Evolutionary conservation across 1,140 invertebrate genomes (phyloP).

Genomic region (Eueides isabella): DNA sequence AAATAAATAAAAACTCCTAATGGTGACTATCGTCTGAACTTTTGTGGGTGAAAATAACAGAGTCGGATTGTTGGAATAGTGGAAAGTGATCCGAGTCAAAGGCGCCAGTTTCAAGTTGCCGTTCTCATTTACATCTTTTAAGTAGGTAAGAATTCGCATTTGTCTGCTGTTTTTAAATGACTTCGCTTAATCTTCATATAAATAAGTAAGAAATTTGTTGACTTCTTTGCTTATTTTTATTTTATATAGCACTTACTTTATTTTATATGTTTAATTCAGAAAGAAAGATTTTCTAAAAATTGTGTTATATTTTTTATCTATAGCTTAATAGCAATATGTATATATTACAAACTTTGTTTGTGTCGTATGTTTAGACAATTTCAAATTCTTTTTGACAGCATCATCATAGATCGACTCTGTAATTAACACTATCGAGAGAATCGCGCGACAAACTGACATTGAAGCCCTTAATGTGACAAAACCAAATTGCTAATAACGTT

Average conservation of each 20-base stretch:
- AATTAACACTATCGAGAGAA: slow-evolving; percentile 15
- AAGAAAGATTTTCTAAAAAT: too few species aligned
- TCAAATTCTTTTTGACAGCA: background rate
- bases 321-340: background rate
- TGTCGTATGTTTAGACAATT: background rate
- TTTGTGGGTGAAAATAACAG: slow-evolving; percentile 60
- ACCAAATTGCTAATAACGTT: slow-evolving; percentile 32
- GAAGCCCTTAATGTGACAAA: slow-evolving; percentile 39
- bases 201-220: background rate
- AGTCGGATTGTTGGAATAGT: slow-evolving; percentile 67
- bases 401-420: background rate
- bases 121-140: slow-evolving; percentile 69
- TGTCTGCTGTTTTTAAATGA: slow-evolving; percentile 52
- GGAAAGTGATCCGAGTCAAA: slow-evolving; percentile 57
- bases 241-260: background rate
- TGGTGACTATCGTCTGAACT: slow-evolving; percentile 39
- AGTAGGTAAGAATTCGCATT: slow-evolving; percentile 66
- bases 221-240: background rate
- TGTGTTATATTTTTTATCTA: background rate
- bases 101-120: slow-evolving; percentile 51
- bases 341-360: background rate
- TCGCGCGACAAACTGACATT: slow-evolving; percentile 28
- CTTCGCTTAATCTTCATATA: background rate
- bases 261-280: background rate
- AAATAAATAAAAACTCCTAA: slow-evolving; percentile 24